Evolutionary conservation across 2,888 invertebrate species (phyloP).

Genomic region (Microctonus hyperodae): DNA sequence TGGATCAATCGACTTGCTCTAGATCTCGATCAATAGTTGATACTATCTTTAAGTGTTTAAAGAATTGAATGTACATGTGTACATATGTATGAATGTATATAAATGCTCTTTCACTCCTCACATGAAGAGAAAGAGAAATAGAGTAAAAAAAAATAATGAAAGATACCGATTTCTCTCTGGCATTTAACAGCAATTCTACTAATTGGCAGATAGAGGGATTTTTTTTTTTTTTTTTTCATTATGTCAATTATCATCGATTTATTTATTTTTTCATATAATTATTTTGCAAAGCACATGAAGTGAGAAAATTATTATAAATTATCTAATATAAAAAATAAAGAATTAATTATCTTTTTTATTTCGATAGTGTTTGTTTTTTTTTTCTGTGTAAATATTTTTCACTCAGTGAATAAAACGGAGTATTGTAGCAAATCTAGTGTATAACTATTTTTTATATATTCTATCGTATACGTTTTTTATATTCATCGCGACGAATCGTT

Average conservation of each 20-base stretch:
- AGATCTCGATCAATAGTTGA: not conserved
- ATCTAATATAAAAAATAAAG: not conserved
- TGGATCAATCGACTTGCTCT: slow-evolving; percentile 9
- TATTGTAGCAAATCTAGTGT: not conserved
- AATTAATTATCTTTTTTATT: not conserved
- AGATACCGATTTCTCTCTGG: slow-evolving; percentile 14
- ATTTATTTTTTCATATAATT: slow-evolving; percentile 9
- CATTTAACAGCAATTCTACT: slow-evolving; percentile 7
- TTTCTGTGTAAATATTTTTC: not conserved
- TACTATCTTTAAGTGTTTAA: not conserved
- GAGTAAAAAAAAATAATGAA: not conserved
- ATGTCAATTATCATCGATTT: not conserved
- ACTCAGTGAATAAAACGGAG: slow-evolving; percentile 2
- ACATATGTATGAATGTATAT: not conserved
- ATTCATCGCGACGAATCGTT: not conserved
- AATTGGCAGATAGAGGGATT: slow-evolving; percentile 27
- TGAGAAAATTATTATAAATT: not conserved
- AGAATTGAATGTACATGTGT: not conserved
- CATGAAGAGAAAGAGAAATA: slow-evolving; percentile 5
- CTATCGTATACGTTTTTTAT: not conserved
- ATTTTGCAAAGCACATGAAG: not conserved
- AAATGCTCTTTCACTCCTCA: not conserved
- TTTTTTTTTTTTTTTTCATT: slow-evolving; percentile 3
- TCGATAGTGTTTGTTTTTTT: not conserved
- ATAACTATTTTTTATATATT: slow-evolving; percentile 8